phyloP scores from a whole-genome alignment of 2,797 vertebrate genomes.

The Loriculus beryllinus region DNA sequence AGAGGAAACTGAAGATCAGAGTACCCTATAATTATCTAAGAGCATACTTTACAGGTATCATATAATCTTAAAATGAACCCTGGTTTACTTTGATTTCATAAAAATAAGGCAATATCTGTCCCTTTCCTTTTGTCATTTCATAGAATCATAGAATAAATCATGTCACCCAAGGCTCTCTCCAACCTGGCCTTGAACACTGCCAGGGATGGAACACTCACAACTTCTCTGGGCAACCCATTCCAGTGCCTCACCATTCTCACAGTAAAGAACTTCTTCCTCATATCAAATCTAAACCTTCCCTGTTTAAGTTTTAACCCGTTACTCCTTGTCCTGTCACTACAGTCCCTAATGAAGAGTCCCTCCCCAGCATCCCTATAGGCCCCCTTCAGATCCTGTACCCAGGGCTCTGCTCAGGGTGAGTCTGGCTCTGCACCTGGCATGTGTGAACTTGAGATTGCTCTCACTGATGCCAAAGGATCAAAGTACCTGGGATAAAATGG shows the following conservation, averaged over 20 bases:
- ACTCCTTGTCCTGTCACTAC: not conserved
- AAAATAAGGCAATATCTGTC: not conserved
- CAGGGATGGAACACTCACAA: not conserved
- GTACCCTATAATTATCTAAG: not conserved
- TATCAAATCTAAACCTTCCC: not conserved
- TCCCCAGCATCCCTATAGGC: not conserved
- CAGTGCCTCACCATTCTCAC: not conserved
- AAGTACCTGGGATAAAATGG: not conserved
- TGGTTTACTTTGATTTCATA: not conserved
- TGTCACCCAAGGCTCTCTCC: too few relatives aligned
- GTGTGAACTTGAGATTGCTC: not conserved
- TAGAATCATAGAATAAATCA: too few relatives aligned
- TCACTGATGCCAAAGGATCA: not conserved
- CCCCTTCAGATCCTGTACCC: not conserved
- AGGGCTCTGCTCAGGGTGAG: not conserved
- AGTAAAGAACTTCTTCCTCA: not conserved
- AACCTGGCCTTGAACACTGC: not conserved
- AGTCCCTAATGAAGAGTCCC: not conserved
- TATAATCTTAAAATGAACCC: not conserved
- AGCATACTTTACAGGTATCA: not conserved
- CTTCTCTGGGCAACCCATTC: not conserved
- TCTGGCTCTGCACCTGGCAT: not conserved
- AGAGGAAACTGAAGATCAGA: not conserved
- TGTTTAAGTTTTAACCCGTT: not conserved
- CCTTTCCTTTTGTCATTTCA: not conserved